Percentiles rank a stretch among this genome's conserved stretches.
phyloP scores from a whole-genome alignment of 2,113 vertebrate genomes.

The Lasiurus cinereus region DNA sequence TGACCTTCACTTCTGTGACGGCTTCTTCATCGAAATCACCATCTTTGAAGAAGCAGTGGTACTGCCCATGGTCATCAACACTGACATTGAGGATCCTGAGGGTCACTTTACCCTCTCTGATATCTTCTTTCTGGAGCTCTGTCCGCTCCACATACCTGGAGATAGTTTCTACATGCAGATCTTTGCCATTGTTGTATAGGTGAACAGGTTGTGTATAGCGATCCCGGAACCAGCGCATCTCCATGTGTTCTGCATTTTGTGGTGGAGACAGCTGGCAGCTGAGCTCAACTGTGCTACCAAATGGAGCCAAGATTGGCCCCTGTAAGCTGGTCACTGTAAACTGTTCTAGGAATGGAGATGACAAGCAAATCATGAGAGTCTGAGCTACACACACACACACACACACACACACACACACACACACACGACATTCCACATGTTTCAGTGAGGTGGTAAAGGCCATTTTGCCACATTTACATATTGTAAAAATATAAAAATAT shows the following conservation, averaged over 20 bases:
- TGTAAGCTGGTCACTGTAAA: slow-evolving; percentile 42
- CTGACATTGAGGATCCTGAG: slow-evolving; percentile 58
- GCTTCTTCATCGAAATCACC: slow-evolving; percentile 37
- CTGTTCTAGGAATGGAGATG: background rate
- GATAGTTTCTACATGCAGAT: slow-evolving; percentile 2
- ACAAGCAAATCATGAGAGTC: background rate
- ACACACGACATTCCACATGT: background rate
- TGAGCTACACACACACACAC: background rate
- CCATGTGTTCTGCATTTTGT: slow-evolving; percentile 56
- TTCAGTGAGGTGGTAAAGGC: background rate
- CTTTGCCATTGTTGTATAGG: slow-evolving; percentile 60
- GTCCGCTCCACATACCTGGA: slow-evolving; percentile 58
- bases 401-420: background rate
- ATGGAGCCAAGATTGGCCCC: background rate
- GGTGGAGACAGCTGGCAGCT: slow-evolving; percentile 58
- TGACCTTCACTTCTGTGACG: slow-evolving; percentile 28
- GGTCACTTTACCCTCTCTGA: slow-evolving; percentile 62
- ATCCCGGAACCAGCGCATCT: slow-evolving; percentile 52
- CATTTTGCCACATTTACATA: background rate
- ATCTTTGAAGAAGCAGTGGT: slow-evolving; percentile 65
- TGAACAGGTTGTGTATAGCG: slow-evolving; percentile 46
- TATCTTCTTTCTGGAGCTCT: slow-evolving; percentile 61
- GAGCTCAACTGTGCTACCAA: slow-evolving; percentile 31
- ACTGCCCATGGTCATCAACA: slow-evolving; percentile 52
- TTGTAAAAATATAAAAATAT: background rate